These are phyloP conservation scores for Cynaeus angustus DNA, from an alignment of 2,888 invertebrate genomes.

Conservation along the genomic window DNA sequence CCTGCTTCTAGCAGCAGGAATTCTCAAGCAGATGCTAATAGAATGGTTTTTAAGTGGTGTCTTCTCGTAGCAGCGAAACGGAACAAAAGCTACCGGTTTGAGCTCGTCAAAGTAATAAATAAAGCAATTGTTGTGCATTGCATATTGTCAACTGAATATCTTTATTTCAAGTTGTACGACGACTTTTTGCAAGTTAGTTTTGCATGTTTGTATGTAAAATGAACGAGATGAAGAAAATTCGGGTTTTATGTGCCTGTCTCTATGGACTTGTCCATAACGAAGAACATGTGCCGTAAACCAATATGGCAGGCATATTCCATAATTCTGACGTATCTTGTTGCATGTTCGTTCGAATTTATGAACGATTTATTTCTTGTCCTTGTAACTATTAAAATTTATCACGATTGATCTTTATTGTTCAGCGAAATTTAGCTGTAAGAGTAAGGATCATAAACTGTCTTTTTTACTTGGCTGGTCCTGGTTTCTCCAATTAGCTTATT, in stretches of 20 bases:
- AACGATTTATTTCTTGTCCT: background rate
- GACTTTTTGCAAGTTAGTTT: background rate
- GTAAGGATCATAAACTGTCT: background rate
- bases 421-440: too few species aligned
- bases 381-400: background rate
- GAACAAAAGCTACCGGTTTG: slow-evolving; percentile 32
- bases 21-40: slow-evolving; percentile 28
- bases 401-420: background rate
- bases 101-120: slow-evolving; percentile 18
- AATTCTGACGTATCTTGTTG: background rate
- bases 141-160: slow-evolving; percentile 15
- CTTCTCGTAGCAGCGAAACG: slow-evolving; percentile 1
- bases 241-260: too few species aligned
- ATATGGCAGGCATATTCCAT: background rate
- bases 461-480: background rate
- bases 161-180: slow-evolving; percentile 12
- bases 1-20: slow-evolving; percentile 7
- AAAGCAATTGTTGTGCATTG: slow-evolving; percentile 24
- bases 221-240: too few species aligned
- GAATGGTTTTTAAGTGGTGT: slow-evolving; percentile 13
- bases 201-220: too few species aligned
- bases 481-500: slow-evolving; percentile 4
- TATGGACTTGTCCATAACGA: too few species aligned
- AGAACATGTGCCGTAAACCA: background rate
- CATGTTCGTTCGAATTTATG: background rate